Evolutionary conservation across 2,888 invertebrate genomes (phyloP), one percentile per base, ranked within the genome.

Genomic region (Campaea margaritaria): DNA sequence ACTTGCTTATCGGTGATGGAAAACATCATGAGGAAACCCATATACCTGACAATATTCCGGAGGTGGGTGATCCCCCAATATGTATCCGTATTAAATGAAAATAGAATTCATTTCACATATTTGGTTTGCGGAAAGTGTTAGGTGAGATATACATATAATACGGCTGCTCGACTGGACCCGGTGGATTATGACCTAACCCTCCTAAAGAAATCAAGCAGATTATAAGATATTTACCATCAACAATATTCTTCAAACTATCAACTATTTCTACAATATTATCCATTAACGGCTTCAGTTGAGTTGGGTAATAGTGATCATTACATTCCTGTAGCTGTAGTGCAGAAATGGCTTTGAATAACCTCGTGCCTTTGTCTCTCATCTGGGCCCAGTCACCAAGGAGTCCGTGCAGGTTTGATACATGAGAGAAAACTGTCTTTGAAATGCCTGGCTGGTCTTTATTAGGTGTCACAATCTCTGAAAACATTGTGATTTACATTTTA

Each of bases 401-500:
- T 0, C 70, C 65, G 60, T 89, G 86, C 8, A 92, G 69, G 28
- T 79, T 84, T 0, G 84, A 82, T 27, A 90, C 66, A 62, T 91
- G 91, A 4, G 83, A 84, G 62, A 82, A 90, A 8, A 90, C 84
- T 0, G 88, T 89, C 74, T 85, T 90, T 0, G 88, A 81, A 39
- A 91, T 73, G 4, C 83, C 89, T 28, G 83, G 78, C 15, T 75
- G 74, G 50, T 87, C 85, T 74, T 87, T 89, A 58, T 71, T 83
- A 8, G 88, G 86, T 15, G 85, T 79, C 34, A 75, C 67, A 50
- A 86, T 66, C 71, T 90, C 91, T 91, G 73, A 59, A 88, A 89
- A 38, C n/a, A 16, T 38, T 28, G 1, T 36, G 1, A n/a, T n/a
- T n/a, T n/a, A n/a, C n/a, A n/a, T n/a, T n/a, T n/a, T n/a, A n/a